These are phyloP conservation scores for Oscheius sp. DNA, from an alignment of 2,888 invertebrate genomes.

Conservation along the genomic window DNA sequence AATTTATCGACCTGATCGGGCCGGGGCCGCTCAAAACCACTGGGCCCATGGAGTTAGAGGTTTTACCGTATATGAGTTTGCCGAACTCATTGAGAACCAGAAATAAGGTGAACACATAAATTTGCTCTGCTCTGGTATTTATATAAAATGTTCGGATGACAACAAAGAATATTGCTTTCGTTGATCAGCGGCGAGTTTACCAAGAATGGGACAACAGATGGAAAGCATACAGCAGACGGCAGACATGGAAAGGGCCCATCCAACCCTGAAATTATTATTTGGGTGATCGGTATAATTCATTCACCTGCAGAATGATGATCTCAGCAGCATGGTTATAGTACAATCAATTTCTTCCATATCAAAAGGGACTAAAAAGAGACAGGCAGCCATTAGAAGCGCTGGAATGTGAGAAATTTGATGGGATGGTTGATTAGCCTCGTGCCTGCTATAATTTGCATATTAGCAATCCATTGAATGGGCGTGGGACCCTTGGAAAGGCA, in stretches of 20 bases:
- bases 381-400: conserved; percentile 30
- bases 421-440: background rate
- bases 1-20: too few relatives aligned
- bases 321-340: conserved; percentile 30
- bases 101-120: too few relatives aligned
- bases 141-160: conserved; percentile 33
- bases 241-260: conserved; percentile 33
- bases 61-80: too few relatives aligned
- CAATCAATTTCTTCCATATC: conserved; percentile 38
- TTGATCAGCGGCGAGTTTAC: conserved; percentile 35
- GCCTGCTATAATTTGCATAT: conserved; percentile 36
- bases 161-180: conserved; percentile 23
- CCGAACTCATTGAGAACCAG: too few relatives aligned
- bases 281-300: background rate
- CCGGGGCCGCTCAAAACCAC: too few relatives aligned
- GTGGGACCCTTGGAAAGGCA: conserved; percentile 13
- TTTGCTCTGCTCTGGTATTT: background rate
- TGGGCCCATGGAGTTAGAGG: too few relatives aligned
- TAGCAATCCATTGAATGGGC: conserved; percentile 34
- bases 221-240: conserved; percentile 37
- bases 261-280: conserved; percentile 15
- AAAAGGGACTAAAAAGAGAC: conserved; percentile 28
- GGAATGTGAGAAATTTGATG: background rate
- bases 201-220: conserved; percentile 36
- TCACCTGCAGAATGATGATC: conserved; percentile 36